phyloP scores from a whole-genome alignment of 2,113 vertebrate genomes.

The Telmatochromis sp. region DNA sequence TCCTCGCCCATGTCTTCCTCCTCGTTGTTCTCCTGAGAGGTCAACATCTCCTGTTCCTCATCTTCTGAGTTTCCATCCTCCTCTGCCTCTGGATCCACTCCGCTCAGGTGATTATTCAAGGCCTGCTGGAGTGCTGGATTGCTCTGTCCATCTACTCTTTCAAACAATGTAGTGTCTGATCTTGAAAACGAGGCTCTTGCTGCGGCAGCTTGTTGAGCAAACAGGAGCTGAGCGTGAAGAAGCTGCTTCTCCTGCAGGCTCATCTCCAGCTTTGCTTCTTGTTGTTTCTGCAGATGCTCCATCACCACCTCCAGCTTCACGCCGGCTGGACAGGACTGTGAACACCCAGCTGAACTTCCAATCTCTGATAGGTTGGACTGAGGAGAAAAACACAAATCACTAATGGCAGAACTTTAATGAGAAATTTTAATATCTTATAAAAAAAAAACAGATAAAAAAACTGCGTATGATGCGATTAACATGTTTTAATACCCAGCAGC shows the following conservation, averaged over 20 bases:
- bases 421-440: neutral
- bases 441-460: neutral
- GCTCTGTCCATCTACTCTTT: conserved; percentile 56
- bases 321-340: conserved; percentile 65
- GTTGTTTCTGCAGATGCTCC: conserved; percentile 88
- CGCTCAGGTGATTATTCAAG: conserved; percentile 54
- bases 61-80: conserved; percentile 69
- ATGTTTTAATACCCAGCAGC: neutral
- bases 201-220: conserved; percentile 77
- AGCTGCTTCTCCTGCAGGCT: conserved; percentile 82
- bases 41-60: conserved; percentile 60
- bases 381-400: neutral
- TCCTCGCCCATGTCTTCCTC: conserved; percentile 42
- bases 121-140: conserved; percentile 35
- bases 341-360: conserved; percentile 58
- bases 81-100: conserved; percentile 12
- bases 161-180: conserved; percentile 49
- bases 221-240: conserved; percentile 80
- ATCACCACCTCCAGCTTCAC: conserved; percentile 85
- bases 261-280: conserved; percentile 79
- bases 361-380: conserved; percentile 72
- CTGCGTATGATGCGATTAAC: neutral
- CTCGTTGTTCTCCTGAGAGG: conserved; percentile 55
- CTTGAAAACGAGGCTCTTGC: conserved; percentile 63
- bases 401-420: neutral